Evolutionary conservation across 2,888 invertebrate genomes (phyloP).

Genomic region (Erebia aethiops): DNA sequence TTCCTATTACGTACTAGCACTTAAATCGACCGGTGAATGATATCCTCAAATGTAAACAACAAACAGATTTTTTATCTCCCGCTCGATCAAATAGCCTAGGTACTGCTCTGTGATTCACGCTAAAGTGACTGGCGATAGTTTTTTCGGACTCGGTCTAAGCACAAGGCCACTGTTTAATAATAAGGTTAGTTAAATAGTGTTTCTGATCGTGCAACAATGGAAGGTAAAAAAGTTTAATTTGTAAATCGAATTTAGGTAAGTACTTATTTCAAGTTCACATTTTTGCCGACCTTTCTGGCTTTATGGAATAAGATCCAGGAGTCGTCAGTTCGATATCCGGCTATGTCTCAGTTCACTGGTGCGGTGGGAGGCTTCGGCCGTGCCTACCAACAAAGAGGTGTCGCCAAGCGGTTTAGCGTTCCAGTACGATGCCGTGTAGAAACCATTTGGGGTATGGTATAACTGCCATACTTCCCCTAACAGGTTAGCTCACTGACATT

Average conservation of each 20-base stretch:
- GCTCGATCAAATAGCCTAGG: conserved; percentile 6
- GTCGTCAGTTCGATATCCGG: too few relatives aligned
- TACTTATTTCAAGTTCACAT: neutral
- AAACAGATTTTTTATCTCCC: conserved; percentile 30
- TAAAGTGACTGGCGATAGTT: conserved; percentile 39
- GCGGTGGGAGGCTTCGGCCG: too few relatives aligned
- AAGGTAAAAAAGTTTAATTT: conserved; percentile 16
- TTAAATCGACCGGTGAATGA: conserved; percentile 9
- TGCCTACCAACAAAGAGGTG: too few relatives aligned
- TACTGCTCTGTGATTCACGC: conserved; percentile 37
- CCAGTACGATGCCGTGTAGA: too few relatives aligned
- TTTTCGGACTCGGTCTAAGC: conserved; percentile 31
- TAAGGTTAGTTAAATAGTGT: conserved; percentile 35
- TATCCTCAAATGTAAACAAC: conserved; percentile 30
- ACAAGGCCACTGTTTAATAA: conserved; percentile 32
- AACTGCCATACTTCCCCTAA: too few relatives aligned
- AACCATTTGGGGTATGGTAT: too few relatives aligned
- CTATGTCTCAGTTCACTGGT: too few relatives aligned
- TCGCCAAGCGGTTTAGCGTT: too few relatives aligned
- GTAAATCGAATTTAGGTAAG: conserved; percentile 7
- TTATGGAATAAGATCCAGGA: too few relatives aligned
- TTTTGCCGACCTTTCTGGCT: too few relatives aligned
- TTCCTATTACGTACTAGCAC: conserved; percentile 14
- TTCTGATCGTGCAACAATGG: conserved; percentile 28
- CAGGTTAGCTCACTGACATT: too few relatives aligned